Base-by-base conservation (phyloP, 2,113 vertebrate genomes). In the Nothoprocta perdicaria region DNA sequence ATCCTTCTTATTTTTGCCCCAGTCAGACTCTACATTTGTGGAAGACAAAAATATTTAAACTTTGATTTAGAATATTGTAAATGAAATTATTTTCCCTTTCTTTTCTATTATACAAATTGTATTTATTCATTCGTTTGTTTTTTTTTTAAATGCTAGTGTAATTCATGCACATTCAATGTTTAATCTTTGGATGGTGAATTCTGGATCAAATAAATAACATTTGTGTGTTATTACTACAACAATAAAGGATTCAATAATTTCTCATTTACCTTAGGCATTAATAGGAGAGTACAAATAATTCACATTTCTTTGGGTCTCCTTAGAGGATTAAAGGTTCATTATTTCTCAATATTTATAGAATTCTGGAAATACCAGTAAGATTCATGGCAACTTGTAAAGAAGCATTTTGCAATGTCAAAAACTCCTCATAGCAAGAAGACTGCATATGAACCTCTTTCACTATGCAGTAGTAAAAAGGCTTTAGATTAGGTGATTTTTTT, bases 251-350 rank as follows among this genome's bases (percentile, higher is more conserved):
- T 27, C 1, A n/a, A 22, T 43, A 80, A n/a, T 26, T 22, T 2
- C 33, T 74, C 2, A 16, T 78, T 75, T 72, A 60, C 38, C 52
- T 78, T 35, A 41, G 5, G 9, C 35, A 50, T 74, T 82, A 26
- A 3, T 19, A 50, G 16, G 9, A n/a, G 27, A 0, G 0, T 71
- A 50, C 24, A 10, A 84, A 55, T n/a, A 79, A 55, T 1, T 45
- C n/a, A 17, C 12, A 35, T 12, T 71, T 24, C 33, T 24, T 29
- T 50, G 4, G 3, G 5, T 4, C 4, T 41, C 79, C 29, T 79
- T 61, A 55, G 15, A 5, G 8, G 6, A 62, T 41, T 26, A 35
- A 31, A 43, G 2, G 6, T 26, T 6, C 43, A 1, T 21, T 71
- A 86, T 55, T 48, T 31, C 6, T 71, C 17, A 22, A 0, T 69